Evolutionary conservation across 2,113 vertebrate genomes (phyloP).

Genomic region (Psettodes erumei): DNA sequence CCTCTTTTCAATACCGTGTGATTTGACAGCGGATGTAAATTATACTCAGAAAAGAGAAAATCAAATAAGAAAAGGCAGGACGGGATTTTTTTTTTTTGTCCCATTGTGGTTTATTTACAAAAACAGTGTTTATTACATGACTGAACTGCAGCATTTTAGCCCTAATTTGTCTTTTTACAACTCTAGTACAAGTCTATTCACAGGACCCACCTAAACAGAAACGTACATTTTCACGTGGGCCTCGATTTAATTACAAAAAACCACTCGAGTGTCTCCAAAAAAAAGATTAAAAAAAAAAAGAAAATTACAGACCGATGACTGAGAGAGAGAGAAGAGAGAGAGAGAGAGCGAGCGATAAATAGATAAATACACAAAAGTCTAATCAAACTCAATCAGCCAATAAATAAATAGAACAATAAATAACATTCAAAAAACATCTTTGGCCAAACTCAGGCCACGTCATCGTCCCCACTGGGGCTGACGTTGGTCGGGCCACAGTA

Average conservation of each 20-base stretch:
- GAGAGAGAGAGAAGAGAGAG: too few species aligned
- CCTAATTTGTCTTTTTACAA: conserved; percentile 82
- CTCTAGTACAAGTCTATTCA: conserved; percentile 85
- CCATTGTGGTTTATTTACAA: conserved; percentile 84
- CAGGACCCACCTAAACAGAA: conserved; percentile 74
- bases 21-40: too few species aligned
- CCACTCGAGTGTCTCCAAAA: conserved; percentile 79
- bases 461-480: conserved; percentile 48
- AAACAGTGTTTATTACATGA: conserved; percentile 85
- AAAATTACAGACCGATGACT: conserved; percentile 70
- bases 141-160: conserved; percentile 82
- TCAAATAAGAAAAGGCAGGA: not conserved
- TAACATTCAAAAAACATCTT: conserved; percentile 84
- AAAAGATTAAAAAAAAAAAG: conserved; percentile 73
- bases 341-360: too few species aligned
- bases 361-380: conserved; percentile 82
- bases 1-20: too few species aligned
- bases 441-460: conserved; percentile 78
- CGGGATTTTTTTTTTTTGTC: conserved; percentile 45
- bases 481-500: conserved; percentile 41
- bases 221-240: conserved; percentile 76
- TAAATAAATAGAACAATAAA: conserved; percentile 86
- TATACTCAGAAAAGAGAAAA: too few species aligned
- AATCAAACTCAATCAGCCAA: conserved; percentile 70
- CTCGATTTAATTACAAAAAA: conserved; percentile 82